Base-by-base conservation (phyloP, 2,113 vertebrate species). In the Calypte anna region DNA sequence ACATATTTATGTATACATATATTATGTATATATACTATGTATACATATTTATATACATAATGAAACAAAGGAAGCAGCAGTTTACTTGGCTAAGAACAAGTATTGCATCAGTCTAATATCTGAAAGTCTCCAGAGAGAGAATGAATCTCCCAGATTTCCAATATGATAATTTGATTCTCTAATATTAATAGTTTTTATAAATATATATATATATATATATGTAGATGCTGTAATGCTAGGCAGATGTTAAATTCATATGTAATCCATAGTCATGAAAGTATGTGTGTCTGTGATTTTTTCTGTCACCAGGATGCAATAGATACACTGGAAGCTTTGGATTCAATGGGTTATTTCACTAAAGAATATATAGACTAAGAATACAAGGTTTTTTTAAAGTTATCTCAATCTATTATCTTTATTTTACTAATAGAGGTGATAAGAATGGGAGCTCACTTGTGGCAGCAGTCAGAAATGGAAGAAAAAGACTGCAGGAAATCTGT, bases 241-340 rank as follows among this genome's bases (percentile, higher is more conserved):
- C 86, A 96, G 94, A 95, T 96, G 90, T 93, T 95, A 84, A 43
- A 82, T 88, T 93, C 73, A 63, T 15, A 74, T 90, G 13, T 90
- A 90, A 43, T 59, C 21, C 17, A 43, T 22, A 93, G 59, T 68
- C 86, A 61, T 79, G 66, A 89, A 91, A 81, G 8, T 16, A 72
- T 28, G 27, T 62, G 18, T 73, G 57, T 68, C 84, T 82, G 43
- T 38, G 92, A 84, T 54, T 66, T 86, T 31, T 87, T 78, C 55
- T 92, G 31, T 44, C 58, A 88, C 21, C 36, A 86, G 43, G 50
- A 73, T 88, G 28, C 36, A 89, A 78, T 7, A 82, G 62, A 75
- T 43, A 57, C 11, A 50, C 25, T 70, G 10, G 27, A 67, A 63
- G 5, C 3, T 46, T 69, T 76, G 3, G 9, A 67, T 88, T 62